Base-by-base conservation (phyloP, 1,140 invertebrate species). In the Micrasema minimum region DNA sequence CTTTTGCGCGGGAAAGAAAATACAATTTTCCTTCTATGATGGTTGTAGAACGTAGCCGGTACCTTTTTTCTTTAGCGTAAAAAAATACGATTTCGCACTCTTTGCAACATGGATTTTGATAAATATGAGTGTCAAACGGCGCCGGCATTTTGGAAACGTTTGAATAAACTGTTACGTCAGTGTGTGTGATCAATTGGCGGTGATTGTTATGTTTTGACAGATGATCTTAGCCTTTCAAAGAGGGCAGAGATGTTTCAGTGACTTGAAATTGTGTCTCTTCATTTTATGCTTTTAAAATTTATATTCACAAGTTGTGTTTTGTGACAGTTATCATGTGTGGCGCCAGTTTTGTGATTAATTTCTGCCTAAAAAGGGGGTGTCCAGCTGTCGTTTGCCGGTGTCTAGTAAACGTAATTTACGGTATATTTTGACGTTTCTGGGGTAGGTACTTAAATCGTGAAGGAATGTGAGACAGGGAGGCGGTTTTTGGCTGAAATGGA, bases 341-440 rank as follows among this genome's bases (percentile, higher is more conserved):
- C 35, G n/a, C 23, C 23, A 26, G 23, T 55, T n/a, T 55, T 31
- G 51, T 55, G 26, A 55, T 55, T 55, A 55, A 55, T 31, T 26
- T 6, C 22, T 23, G 12, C 22, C 23, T 9, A n/a, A 4, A 55
- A 37, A n/a, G 18, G 50, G 65, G 62, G 31, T 31, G 1, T 23
- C 23, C 69, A 71, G 69, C 69, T 71, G 69, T 66, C 26, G 7
- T 31, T 2, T 4, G 26, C 26, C 26, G 26, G 26, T 31, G 51
- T 23, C 16, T 46, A 12, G 31, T 26, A 6, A 38, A 48, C 14
- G 50, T 69, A 48, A 69, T 69, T 69, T 67, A 62, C 65, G 65
- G 48, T 68, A 62, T 43, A 67, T 62, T 72, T 66, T 67, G 65
- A 59, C 64, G 55, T 62, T 61, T 59, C 65, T 61, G 14, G 53